Conservation (phyloP, 1,140 invertebrate species). For the Lamellibrachia luymesi region DNA sequence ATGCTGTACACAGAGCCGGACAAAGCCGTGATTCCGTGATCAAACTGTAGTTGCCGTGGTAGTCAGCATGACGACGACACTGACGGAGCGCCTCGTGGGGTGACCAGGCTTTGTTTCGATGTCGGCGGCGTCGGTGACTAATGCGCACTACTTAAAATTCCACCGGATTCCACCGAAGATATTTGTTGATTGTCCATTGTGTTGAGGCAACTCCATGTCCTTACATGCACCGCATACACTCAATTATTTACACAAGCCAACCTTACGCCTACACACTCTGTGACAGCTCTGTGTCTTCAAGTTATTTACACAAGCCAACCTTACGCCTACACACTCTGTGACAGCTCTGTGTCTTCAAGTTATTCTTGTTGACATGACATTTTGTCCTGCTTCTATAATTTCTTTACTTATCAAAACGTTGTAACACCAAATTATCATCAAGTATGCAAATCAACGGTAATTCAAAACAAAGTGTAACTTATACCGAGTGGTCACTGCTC, state of each 20-base stretch:
- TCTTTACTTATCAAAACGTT: too few relatives aligned
- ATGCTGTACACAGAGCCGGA: neutral
- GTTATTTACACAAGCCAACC: too few relatives aligned
- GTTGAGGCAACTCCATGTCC: neutral
- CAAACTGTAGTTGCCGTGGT: neutral
- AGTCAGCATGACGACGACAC: neutral
- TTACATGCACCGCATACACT: neutral
- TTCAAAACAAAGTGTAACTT: too few relatives aligned
- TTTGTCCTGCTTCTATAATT: too few relatives aligned
- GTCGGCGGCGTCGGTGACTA: too few relatives aligned
- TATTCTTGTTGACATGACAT: too few relatives aligned
- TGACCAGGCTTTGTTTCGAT: neutral
- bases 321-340: neutral
- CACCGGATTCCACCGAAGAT: neutral
- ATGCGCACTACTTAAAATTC: neutral
- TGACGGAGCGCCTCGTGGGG: neutral
- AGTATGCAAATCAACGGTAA: too few relatives aligned
- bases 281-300: neutral
- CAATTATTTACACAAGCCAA: neutral
- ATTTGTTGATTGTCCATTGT: neutral
- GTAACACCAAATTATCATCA: too few relatives aligned
- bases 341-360: too few relatives aligned
- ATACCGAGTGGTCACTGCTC: too few relatives aligned
- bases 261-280: neutral
- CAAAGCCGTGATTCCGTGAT: neutral